phyloP scores from a whole-genome alignment of 2,888 invertebrate genomes.

The Plebejus anna region DNA sequence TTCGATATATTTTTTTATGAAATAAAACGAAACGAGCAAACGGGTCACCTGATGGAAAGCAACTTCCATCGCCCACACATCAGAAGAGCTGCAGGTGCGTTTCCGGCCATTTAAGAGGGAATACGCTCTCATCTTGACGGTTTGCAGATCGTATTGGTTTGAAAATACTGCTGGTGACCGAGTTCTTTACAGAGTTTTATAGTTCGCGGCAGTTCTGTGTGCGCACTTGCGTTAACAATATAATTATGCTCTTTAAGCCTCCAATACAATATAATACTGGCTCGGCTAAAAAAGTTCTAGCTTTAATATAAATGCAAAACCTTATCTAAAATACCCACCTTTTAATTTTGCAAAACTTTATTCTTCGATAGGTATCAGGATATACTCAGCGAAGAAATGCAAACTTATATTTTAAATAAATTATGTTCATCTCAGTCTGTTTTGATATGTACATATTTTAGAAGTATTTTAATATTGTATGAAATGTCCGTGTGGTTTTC shows the following conservation, averaged over 20 bases:
- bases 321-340: background rate
- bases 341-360: slow-evolving; percentile 5
- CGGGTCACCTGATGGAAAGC: too few species aligned
- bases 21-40: too few species aligned
- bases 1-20: too few species aligned
- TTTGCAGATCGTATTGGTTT: too few species aligned
- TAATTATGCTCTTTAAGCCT: background rate
- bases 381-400: background rate
- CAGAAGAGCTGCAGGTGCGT: too few species aligned
- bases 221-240: too few species aligned
- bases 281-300: background rate
- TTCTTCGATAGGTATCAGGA: background rate
- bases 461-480: background rate
- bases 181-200: too few species aligned
- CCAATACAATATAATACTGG: background rate
- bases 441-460: background rate
- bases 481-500: background rate
- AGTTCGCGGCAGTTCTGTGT: too few species aligned
- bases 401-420: background rate
- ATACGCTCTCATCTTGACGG: too few species aligned
- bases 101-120: too few species aligned
- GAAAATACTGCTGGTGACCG: too few species aligned
- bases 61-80: too few species aligned
- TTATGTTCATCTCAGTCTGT: background rate
- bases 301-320: background rate